Evolutionary conservation across 2,888 invertebrate species (phyloP), one percentile per base, ranked within the genome.

Genomic region (Craniophora ligustri): DNA sequence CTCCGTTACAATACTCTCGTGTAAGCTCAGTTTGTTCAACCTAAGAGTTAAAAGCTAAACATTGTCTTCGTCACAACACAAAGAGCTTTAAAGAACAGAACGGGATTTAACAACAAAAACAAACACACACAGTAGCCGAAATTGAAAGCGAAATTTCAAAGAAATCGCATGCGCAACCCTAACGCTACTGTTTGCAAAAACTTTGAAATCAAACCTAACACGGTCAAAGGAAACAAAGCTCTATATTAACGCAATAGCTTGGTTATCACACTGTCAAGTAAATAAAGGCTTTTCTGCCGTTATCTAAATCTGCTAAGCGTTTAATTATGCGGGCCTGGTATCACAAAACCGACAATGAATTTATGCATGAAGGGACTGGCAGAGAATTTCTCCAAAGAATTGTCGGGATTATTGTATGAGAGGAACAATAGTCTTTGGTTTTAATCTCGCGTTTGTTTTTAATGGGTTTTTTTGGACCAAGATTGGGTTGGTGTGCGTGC

Each of bases 391-490:
- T 83, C 77, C 74, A 45, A 50, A 42, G 64, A 64, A 61, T 62
- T 58, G 85, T 74, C 83, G 78, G 82, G 82, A 81, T 75, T 75
- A n/a, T 70, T 78, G 75, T 85, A 85, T 48, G 64, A 89, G 87
- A 89, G 85, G 91, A 90, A 93, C 93, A 92, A 93, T 92, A 89
- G 92, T 88, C 84, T 90, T 73, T 87, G 88, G 88, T 86, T 90
- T 91, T 89, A 91, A 91, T 90, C 90, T 85, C 78, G 80, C 73
- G 73, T 80, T 70, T 75, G 78, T 78, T 72, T 72, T 81, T 76
- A 76, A 39, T 79, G 76, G 69, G 72, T 83, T 83, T 84, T 85
- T 84, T 82, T 79, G 78, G 72, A 76, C 69, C 71, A 67, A 75
- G 78, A 89, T 88, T 91, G 86, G 82, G 91, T 89, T 89, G 78